Conservation (phyloP, 2,888 invertebrate species). For the Nomada ruficornis region DNA sequence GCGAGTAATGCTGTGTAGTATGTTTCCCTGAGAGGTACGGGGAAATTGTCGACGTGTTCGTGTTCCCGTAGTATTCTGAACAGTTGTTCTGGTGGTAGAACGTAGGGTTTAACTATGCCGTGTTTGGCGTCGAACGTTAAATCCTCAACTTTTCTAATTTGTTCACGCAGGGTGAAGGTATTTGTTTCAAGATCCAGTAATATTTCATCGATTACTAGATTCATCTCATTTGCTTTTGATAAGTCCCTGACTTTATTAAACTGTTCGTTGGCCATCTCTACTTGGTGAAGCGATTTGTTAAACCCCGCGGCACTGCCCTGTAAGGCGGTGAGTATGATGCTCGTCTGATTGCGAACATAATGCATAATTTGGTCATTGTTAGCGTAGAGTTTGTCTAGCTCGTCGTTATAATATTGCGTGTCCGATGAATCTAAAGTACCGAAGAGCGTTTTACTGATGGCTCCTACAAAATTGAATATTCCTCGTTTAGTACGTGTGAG, state of each 20-base stretch:
- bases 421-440: too few species aligned
- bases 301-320: neutral
- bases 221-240: neutral
- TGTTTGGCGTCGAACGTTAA: neutral
- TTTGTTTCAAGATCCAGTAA: neutral
- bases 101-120: neutral
- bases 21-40: too few species aligned
- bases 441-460: too few species aligned
- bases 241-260: slow-evolving; percentile 2
- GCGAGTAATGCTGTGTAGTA: too few species aligned
- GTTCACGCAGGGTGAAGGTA: neutral
- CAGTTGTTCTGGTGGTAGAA: too few species aligned
- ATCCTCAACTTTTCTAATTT: neutral
- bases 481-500: slow-evolving; percentile 8
- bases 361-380: neutral
- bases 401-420: too few species aligned
- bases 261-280: neutral
- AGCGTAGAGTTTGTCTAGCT: neutral
- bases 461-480: too few species aligned
- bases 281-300: neutral
- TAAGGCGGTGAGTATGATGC: neutral
- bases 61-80: too few species aligned
- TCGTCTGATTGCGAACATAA: neutral
- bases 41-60: too few species aligned
- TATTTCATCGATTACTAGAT: slow-evolving; percentile 3